Conservation (phyloP, 2,113 vertebrate species). For the Laticauda colubrina region DNA sequence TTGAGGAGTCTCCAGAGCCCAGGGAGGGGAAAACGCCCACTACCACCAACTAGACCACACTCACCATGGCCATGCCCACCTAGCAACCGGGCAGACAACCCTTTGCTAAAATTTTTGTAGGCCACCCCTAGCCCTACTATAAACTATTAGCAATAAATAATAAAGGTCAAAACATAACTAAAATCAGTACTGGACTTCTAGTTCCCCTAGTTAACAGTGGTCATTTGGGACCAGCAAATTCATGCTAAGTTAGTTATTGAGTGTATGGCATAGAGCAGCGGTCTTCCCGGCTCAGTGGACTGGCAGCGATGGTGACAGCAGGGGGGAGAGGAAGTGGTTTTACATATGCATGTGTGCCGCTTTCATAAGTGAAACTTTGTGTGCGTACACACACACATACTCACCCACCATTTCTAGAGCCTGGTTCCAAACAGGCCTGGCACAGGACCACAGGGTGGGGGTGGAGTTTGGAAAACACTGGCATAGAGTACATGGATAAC, state of each 20-base stretch:
- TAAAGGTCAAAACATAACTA: neutral
- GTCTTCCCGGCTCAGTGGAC: neutral
- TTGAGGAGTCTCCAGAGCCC: too few species aligned
- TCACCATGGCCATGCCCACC: too few species aligned
- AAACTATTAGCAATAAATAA: neutral
- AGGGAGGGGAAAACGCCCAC: too few species aligned
- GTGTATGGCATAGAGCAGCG: neutral
- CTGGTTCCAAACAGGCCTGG: neutral
- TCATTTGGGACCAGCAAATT: neutral
- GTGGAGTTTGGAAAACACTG: neutral
- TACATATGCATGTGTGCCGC: neutral
- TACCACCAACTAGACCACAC: too few species aligned
- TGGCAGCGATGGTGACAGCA: neutral
- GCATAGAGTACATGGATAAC: neutral
- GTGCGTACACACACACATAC: fast-evolving
- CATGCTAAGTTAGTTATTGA: neutral
- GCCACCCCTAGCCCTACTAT: too few species aligned
- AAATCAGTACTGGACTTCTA: neutral
- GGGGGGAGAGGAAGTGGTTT: neutral
- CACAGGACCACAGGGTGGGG: neutral
- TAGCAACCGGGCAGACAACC: too few species aligned
- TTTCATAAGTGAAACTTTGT: neutral
- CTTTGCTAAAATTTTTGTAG: too few species aligned
- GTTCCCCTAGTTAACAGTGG: neutral
- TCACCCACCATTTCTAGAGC: neutral